Evolutionary conservation across 2,888 invertebrate genomes (phyloP).

Genomic region (Trissonchulus sp.): DNA sequence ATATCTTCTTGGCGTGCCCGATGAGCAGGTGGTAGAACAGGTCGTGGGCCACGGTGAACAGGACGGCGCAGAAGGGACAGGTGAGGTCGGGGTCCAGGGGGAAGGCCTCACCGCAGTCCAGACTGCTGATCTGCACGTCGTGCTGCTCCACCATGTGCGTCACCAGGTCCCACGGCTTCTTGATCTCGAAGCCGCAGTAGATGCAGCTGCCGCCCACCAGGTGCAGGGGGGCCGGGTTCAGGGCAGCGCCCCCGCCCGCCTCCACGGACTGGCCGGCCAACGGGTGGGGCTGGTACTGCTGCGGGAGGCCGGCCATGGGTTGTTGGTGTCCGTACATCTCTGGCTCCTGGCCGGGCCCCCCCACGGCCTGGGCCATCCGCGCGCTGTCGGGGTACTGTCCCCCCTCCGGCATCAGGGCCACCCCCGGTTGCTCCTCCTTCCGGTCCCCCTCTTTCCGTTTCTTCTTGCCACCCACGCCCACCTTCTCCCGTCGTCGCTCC

Average conservation of each 20-base stretch:
- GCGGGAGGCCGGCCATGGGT: no score
- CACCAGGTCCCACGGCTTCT: slow-evolving; percentile 24
- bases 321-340: no score
- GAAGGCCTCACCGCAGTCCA: slow-evolving; percentile 23
- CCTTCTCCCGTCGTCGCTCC: no score
- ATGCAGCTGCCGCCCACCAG: slow-evolving; percentile 19
- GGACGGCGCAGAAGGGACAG: slow-evolving; percentile 24
- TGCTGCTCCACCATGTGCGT: slow-evolving; percentile 27
- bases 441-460: no score
- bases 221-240: slow-evolving; percentile 17
- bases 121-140: slow-evolving; percentile 20
- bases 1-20: slow-evolving; percentile 27
- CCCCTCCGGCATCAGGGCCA: no score
- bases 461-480: no score
- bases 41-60: slow-evolving; percentile 25
- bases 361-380: no score
- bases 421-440: no score
- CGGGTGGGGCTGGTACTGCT: no score
- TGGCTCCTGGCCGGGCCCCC: no score
- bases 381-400: no score
- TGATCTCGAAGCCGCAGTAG: slow-evolving; percentile 27
- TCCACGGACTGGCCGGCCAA: no score
- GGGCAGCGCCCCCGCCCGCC: background rate
- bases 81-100: slow-evolving; percentile 23
- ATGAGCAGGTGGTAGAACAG: slow-evolving; percentile 24